Base-by-base conservation (phyloP, 2,113 vertebrate species). In the Microcebus lehilahytsara region DNA sequence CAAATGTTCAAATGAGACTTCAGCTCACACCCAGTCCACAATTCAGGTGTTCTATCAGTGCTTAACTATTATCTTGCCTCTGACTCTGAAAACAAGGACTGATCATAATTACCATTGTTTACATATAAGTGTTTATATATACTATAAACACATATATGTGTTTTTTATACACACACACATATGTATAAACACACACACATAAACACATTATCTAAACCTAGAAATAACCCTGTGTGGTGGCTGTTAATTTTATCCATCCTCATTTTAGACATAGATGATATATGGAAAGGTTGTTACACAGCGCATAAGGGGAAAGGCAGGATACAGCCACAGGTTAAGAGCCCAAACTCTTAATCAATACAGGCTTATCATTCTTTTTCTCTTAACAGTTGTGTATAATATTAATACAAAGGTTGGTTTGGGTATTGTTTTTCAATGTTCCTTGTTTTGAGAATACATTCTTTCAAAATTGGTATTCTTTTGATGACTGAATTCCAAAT, bases 401-500 rank as follows among this genome's bases (percentile, higher is more conserved):
- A 58, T 58, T 58, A 20, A 58, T 46, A 9, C 7, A 71, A 85
- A 40, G 17, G 23, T 23, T 69, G 6, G 17, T 53, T 77, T 58
- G 56, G 3, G 7, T 32, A 32, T 32, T 32, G 27, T 77, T 25
- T 78, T 85, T 71, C n/a, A 32, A 22, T 53, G 10, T 40, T 94
- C 49, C n/a, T 96, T 92, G 2, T 62, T 83, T 91, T 93, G 25
- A 93, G 27, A 85, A 86, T 40, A 34, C 1, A 12, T n/a, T 58
- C 27, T 91, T 91, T 95, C 34, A 79, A 94, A 88, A 69, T 23
- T 42, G 46, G 2, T 80, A 53, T 84, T 64, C 14, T 95, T 93
- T 67, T 92, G 23, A 46, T 67, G 46, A 89, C 40, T 30, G 46
- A 87, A 84, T 86, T 13, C 22, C 7, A 53, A 83, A 79, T 89